These are phyloP conservation scores for Dreissena polymorpha DNA, from an alignment of 1,140 invertebrate genomes.

Conservation along the genomic window DNA sequence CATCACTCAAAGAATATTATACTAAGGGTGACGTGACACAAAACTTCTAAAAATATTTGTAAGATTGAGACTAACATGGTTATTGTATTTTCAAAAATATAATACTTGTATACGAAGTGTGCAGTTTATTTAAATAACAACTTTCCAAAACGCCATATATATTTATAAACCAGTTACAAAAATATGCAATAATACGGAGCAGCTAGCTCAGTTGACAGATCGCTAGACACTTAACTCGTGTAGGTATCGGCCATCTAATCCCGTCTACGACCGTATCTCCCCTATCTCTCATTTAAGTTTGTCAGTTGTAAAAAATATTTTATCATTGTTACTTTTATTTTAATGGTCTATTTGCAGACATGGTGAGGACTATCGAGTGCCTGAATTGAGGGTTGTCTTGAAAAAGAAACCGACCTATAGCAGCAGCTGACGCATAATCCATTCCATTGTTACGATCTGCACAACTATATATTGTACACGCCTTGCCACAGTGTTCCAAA, in stretches of 20 bases:
- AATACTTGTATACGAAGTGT: too few relatives aligned
- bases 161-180: not conserved
- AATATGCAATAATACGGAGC: not conserved
- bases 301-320: too few relatives aligned
- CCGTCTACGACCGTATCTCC: not conserved
- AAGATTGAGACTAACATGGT: too few relatives aligned
- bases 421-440: not conserved
- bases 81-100: too few relatives aligned
- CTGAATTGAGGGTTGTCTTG: slow-evolving; percentile 1
- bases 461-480: too few relatives aligned
- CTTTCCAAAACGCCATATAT: not conserved
- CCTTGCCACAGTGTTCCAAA: too few relatives aligned
- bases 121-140: not conserved
- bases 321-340: not conserved
- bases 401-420: not conserved
- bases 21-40: too few relatives aligned
- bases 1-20: too few relatives aligned
- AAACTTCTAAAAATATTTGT: too few relatives aligned
- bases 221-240: not conserved
- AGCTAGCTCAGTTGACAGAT: not conserved
- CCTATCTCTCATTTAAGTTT: too few relatives aligned
- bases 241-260: not conserved
- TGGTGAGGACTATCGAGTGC: slow-evolving; percentile 28
- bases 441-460: too few relatives aligned
- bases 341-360: slow-evolving; percentile 16